Percentiles rank a stretch among this genome's conserved stretches.
These are phyloP conservation scores for Hirtodrosophila cameraria DNA, from an alignment of 2,888 invertebrate species.

Conservation along the genomic window DNA sequence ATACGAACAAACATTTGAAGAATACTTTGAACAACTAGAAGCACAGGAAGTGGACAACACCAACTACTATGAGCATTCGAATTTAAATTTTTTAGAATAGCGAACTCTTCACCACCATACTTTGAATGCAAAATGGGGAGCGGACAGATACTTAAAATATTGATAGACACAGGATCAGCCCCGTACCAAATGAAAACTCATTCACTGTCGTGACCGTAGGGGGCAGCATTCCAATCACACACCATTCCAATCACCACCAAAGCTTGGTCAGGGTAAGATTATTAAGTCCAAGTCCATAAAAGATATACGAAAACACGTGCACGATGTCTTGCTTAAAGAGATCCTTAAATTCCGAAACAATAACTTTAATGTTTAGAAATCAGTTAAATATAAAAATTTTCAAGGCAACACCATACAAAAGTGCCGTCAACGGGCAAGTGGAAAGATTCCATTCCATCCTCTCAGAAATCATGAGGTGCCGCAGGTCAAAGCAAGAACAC, in stretches of 20 bases:
- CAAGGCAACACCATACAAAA: too few relatives aligned
- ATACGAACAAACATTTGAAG: not conserved
- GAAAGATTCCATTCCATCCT: too few relatives aligned
- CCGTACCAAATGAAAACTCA: not conserved
- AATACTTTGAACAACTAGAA: not conserved
- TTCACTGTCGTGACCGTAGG: not conserved
- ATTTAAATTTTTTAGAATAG: not conserved
- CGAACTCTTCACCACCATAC: slow-evolving; percentile 1
- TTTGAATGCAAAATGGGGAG: slow-evolving; percentile 1
- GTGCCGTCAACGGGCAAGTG: too few relatives aligned
- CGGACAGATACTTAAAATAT: not conserved
- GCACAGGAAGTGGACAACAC: not conserved
- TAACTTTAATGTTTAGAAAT: too few relatives aligned
- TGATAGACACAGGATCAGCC: slow-evolving; percentile 5
- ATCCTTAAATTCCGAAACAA: too few relatives aligned
- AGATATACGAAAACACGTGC: too few relatives aligned
- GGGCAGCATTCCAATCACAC: slow-evolving; percentile 1
- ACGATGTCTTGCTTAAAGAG: too few relatives aligned
- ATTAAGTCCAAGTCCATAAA: not conserved
- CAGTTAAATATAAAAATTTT: too few relatives aligned
- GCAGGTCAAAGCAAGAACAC: too few relatives aligned
- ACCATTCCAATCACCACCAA: slow-evolving; percentile 2
- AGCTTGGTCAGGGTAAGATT: not conserved
- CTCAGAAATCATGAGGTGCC: too few relatives aligned
- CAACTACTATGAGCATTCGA: not conserved